Conservation (phyloP, 1,140 invertebrate species). For the Drosophila bifasciata region DNA sequence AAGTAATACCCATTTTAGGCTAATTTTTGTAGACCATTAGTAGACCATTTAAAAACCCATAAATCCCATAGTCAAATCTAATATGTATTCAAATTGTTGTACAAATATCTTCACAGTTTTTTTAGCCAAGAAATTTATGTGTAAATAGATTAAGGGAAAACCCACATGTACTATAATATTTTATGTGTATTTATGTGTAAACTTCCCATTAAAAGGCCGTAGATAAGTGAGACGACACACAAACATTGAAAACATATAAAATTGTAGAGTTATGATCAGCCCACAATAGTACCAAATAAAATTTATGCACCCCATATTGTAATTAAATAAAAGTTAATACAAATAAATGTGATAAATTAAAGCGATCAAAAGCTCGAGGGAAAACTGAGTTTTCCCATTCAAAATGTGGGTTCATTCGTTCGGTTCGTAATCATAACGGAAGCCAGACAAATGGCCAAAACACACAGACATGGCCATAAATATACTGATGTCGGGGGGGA, state of each 20-base stretch:
- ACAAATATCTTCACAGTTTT: constrained; percentile 60
- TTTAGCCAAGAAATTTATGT: constrained; percentile 19
- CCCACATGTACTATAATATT: constrained; percentile 40
- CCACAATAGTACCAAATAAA: constrained; percentile 41
- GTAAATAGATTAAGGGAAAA: constrained; percentile 48
- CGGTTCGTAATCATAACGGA: constrained; percentile 51
- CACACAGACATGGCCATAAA: constrained; percentile 38
- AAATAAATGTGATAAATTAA: constrained; percentile 78
- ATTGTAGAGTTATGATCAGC: constrained; percentile 30
- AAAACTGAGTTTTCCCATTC: constrained; percentile 33
- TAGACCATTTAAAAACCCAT: constrained; percentile 37
- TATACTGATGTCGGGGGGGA: constrained; percentile 1
- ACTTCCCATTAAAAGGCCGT: constrained; percentile 39
- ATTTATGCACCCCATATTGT: constrained; percentile 54
- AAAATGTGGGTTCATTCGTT: constrained; percentile 19
- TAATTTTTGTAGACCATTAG: constrained; percentile 37
- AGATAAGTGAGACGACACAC: constrained; percentile 33
- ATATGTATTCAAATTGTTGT: constrained; percentile 44
- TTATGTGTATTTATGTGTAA: constrained; percentile 47
- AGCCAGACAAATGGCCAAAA: constrained; percentile 56
- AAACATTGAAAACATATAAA: constrained; percentile 26
- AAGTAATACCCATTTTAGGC: constrained; percentile 34
- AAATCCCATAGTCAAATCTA: constrained; percentile 29
- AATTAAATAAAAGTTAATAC: constrained; percentile 62
- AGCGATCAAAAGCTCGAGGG: constrained; percentile 16